These are phyloP conservation scores for Vulpes ferrilata DNA, from an alignment of 2,113 vertebrate genomes.

Conservation along the genomic window DNA sequence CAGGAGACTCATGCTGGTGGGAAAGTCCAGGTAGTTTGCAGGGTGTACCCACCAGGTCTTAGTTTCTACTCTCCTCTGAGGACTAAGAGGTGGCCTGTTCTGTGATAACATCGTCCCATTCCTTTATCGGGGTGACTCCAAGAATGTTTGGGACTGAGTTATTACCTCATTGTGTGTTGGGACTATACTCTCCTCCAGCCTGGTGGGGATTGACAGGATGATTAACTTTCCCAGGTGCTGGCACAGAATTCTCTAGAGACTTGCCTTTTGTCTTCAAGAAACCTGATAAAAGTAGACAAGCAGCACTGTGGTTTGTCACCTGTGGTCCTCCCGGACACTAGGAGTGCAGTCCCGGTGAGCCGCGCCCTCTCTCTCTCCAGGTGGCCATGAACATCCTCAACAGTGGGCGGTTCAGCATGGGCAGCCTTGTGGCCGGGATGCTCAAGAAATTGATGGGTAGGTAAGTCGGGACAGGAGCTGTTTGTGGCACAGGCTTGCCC, in stretches of 20 bases:
- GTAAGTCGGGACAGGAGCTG: slow-evolving; percentile 52
- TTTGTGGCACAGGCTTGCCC: rapidly evolving
- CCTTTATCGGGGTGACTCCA: not conserved
- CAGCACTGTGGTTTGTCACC: rapidly evolving
- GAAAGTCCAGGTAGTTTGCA: not conserved
- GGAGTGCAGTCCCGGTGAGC: rapidly evolving
- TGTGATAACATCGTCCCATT: not conserved
- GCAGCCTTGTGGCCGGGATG: slow-evolving; percentile 93
- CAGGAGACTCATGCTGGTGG: not conserved
- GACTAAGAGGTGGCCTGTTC: not conserved
- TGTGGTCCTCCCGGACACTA: not conserved
- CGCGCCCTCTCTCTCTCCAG: slow-evolving; percentile 82
- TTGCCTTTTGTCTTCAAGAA: not conserved
- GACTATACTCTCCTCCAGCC: not conserved
- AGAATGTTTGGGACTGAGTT: not conserved
- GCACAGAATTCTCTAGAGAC: not conserved
- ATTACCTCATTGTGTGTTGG: not conserved
- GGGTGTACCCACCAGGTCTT: rapidly evolving
- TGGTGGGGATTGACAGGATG: not conserved
- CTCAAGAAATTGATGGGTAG: slow-evolving; percentile 97
- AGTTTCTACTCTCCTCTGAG: not conserved
- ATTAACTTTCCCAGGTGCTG: not conserved
- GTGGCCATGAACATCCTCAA: slow-evolving; percentile 98
- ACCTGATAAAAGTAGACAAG: too few species aligned
- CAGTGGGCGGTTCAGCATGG: slow-evolving; percentile 97